phyloP scores from a whole-genome alignment of 1,140 invertebrate species.

The Psilanteris sp. region DNA sequence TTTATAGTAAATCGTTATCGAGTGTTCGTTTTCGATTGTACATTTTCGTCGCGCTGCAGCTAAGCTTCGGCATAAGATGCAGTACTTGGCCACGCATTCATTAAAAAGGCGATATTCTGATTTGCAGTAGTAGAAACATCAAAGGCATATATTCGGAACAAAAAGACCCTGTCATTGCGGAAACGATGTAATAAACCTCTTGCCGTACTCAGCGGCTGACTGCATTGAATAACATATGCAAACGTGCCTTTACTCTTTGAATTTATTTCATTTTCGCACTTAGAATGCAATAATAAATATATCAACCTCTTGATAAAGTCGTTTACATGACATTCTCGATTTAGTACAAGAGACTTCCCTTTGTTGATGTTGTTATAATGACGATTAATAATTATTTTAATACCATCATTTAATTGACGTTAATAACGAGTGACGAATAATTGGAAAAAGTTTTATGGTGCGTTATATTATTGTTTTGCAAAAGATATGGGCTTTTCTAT shows the following conservation, averaged over 20 bases:
- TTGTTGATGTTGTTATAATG: no score
- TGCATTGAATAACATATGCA: constrained; percentile 48
- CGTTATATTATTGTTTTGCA: no score
- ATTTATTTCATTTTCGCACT: constrained; percentile 46
- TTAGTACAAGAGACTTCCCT: no score
- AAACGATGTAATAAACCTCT: constrained; percentile 71
- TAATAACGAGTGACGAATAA: no score
- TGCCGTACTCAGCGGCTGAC: constrained; percentile 57
- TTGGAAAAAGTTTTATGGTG: no score
- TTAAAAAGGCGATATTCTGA: constrained; percentile 71
- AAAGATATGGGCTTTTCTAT: no score
- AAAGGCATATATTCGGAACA: constrained; percentile 69
- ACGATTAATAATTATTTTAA: no score
- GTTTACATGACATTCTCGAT: no score
- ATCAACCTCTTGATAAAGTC: constrained; percentile 25
- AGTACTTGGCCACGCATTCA: constrained; percentile 69
- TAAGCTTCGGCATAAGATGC: constrained; percentile 45
- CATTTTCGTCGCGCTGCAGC: constrained; percentile 59
- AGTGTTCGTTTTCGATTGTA: constrained; percentile 22
- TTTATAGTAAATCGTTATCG: constrained; percentile 6
- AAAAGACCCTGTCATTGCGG: constrained; percentile 58
- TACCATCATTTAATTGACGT: no score
- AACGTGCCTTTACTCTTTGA: constrained; percentile 28
- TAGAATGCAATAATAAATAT: constrained; percentile 38
- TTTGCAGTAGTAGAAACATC: constrained; percentile 65